Conservation (phyloP, 2,888 invertebrate species). For the Ametastegia equiseti region DNA sequence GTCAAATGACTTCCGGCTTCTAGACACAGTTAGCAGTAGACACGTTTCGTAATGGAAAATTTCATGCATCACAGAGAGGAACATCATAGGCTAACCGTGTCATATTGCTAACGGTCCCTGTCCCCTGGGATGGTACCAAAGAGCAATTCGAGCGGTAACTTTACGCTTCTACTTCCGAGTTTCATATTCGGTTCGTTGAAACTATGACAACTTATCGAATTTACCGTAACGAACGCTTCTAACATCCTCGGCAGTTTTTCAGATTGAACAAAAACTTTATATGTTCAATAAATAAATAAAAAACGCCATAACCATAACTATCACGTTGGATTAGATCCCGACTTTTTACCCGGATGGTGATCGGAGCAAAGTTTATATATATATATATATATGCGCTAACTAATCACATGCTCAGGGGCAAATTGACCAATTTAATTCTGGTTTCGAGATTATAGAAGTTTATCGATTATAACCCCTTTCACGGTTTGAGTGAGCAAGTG, state of each 20-base stretch:
- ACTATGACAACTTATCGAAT: background rate
- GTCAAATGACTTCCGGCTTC: background rate
- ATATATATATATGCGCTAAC: too few relatives aligned
- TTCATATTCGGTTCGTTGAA: background rate
- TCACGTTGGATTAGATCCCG: background rate
- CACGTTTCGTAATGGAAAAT: constrained; percentile 10
- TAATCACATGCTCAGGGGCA: background rate
- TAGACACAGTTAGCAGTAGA: background rate
- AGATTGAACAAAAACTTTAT: background rate
- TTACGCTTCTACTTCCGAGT: background rate
- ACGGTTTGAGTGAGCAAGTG: background rate
- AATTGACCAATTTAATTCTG: background rate
- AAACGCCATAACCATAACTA: background rate
- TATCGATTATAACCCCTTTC: background rate
- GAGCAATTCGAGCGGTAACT: constrained; percentile 10
- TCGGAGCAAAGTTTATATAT: background rate
- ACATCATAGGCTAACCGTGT: constrained; percentile 17
- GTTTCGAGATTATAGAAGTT: background rate
- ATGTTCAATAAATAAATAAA: background rate
- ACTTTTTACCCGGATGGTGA: too few relatives aligned
- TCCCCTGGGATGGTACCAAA: background rate
- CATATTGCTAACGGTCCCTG: background rate
- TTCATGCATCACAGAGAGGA: constrained; percentile 4
- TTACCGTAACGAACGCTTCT: background rate
- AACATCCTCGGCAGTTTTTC: background rate